phyloP scores from a whole-genome alignment of 2,797 vertebrate species.

The Myiotriccus ornatus region DNA sequence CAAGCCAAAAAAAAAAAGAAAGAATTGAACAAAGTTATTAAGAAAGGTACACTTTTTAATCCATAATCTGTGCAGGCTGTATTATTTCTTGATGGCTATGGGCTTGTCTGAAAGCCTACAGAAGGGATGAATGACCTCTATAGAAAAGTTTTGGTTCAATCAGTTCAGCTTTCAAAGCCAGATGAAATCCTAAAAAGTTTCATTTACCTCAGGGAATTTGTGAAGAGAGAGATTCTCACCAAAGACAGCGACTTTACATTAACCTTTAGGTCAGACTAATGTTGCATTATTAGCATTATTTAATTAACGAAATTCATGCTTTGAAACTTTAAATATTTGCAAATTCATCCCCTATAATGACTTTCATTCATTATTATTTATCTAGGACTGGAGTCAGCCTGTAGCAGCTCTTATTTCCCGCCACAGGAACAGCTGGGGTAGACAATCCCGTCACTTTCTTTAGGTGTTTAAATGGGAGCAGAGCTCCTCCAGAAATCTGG shows the following conservation, averaged over 20 bases:
- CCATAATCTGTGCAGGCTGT: background rate
- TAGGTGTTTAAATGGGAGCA: constrained; percentile 41
- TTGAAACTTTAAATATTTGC: constrained; percentile 64
- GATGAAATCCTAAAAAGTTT: constrained; percentile 10
- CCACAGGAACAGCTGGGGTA: background rate
- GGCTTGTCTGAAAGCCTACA: background rate
- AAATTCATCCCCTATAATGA: constrained; percentile 46
- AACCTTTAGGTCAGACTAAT: constrained; percentile 43
- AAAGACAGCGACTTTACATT: background rate
- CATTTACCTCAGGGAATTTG: constrained; percentile 35
- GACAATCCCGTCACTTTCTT: constrained; percentile 30
- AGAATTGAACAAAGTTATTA: background rate
- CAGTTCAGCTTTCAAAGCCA: constrained; percentile 30
- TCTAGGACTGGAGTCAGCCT: constrained; percentile 5
- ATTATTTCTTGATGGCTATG: background rate
- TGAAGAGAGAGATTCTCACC: constrained; percentile 40
- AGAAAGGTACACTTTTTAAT: background rate
- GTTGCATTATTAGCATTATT: constrained; percentile 45
- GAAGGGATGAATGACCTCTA: background rate
- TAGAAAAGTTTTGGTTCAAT: constrained; percentile 11
- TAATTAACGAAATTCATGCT: constrained; percentile 55
- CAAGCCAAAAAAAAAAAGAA: background rate
- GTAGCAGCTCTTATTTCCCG: constrained; percentile 17
- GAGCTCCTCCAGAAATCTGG: constrained; percentile 42
- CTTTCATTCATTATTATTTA: constrained; percentile 65